phyloP scores from a whole-genome alignment of 2,113 vertebrate species.

The Hydrolagus affinis region DNA sequence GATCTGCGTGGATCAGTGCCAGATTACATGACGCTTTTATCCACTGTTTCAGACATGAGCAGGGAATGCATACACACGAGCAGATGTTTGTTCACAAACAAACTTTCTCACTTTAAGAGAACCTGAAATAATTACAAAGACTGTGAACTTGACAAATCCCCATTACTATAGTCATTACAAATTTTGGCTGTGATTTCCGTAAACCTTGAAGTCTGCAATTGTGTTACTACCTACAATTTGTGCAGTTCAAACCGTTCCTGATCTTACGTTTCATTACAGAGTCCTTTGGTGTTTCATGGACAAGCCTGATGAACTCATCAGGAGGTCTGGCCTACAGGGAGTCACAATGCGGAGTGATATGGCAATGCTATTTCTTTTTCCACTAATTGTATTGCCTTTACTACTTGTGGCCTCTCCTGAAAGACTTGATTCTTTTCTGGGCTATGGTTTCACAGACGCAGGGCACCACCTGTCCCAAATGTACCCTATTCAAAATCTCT shows the following conservation, averaged over 20 bases:
- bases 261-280: slow-evolving; percentile 14
- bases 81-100: too few relatives aligned
- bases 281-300: background rate
- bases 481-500: too few relatives aligned
- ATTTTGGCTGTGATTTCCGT: slow-evolving; percentile 17
- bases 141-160: background rate
- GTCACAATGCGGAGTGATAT: background rate
- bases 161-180: background rate
- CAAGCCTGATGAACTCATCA: background rate
- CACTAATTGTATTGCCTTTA: too few relatives aligned
- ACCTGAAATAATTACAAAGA: background rate
- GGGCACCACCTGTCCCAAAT: too few relatives aligned
- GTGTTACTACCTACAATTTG: background rate
- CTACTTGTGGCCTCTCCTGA: too few relatives aligned
- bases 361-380: too few relatives aligned
- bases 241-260: background rate
- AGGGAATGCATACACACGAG: too few relatives aligned
- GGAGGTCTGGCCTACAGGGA: background rate
- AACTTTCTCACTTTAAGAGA: background rate
- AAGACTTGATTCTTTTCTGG: too few relatives aligned
- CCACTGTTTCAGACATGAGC: background rate
- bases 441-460: too few relatives aligned
- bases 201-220: slow-evolving; percentile 6
- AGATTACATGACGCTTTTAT: background rate
- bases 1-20: background rate